phyloP scores from a whole-genome alignment of 2,113 vertebrate genomes.

The Tragulus kanchil region DNA sequence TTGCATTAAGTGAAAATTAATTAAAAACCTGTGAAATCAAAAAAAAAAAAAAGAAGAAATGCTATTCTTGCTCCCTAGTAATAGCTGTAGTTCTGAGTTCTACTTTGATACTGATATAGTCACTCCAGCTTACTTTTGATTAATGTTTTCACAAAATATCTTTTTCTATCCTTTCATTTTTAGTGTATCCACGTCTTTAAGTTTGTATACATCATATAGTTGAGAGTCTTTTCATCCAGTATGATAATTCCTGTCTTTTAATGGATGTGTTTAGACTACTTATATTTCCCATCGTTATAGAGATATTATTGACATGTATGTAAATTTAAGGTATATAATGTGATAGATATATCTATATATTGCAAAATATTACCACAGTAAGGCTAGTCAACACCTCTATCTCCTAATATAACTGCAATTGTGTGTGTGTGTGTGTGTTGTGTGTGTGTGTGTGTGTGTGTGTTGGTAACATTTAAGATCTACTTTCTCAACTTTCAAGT shows the following conservation, averaged over 20 bases:
- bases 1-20: too few species aligned
- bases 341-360: not conserved
- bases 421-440: not conserved
- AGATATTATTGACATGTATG: not conserved
- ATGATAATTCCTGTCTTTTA: not conserved
- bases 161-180: constrained; percentile 27
- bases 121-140: not conserved
- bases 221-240: not conserved
- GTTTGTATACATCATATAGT: not conserved
- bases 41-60: not conserved
- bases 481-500: not conserved
- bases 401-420: not conserved
- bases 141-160: not conserved
- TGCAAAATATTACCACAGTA: not conserved
- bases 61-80: not conserved
- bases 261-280: not conserved
- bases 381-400: not conserved
- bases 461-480: not conserved
- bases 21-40: too few species aligned
- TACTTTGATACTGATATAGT: not conserved
- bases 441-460: not conserved
- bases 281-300: not conserved
- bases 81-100: not conserved
- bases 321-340: not conserved
- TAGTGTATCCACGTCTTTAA: not conserved